phyloP scores from a whole-genome alignment of 2,113 vertebrate genomes.

The Semnornis frantzii region DNA sequence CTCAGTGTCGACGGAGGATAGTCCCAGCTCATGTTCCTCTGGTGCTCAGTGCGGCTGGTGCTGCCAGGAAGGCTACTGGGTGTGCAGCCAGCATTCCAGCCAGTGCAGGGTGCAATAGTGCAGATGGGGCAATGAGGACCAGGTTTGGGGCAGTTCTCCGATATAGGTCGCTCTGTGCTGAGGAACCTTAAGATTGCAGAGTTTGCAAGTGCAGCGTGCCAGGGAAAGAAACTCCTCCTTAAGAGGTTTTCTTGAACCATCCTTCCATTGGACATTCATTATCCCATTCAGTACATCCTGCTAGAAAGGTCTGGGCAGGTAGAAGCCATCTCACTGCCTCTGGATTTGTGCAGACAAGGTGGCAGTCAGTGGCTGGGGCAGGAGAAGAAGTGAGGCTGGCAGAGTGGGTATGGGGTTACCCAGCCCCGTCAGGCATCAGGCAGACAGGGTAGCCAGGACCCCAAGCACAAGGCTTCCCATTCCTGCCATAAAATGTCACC shows the following conservation, averaged over 20 bases:
- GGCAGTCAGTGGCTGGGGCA: not conserved
- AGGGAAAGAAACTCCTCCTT: not conserved
- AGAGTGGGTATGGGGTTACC: fast-evolving
- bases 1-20: not conserved
- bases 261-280: not conserved
- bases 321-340: fast-evolving
- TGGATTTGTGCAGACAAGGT: not conserved
- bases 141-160: not conserved
- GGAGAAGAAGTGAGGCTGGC: not conserved
- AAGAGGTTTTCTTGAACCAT: not conserved
- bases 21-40: fast-evolving
- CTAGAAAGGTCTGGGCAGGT: not conserved
- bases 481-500: not conserved
- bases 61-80: fast-evolving
- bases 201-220: not conserved
- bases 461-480: not conserved
- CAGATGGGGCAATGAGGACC: fast-evolving
- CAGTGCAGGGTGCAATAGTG: no score
- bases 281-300: not conserved
- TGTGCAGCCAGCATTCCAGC: not conserved
- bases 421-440: fast-evolving
- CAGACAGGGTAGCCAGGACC: not conserved
- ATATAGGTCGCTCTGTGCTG: not conserved
- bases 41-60: fast-evolving
- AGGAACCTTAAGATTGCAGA: not conserved